phyloP scores from a whole-genome alignment of 2,797 vertebrate species.

The Sebastes hubbsi region DNA sequence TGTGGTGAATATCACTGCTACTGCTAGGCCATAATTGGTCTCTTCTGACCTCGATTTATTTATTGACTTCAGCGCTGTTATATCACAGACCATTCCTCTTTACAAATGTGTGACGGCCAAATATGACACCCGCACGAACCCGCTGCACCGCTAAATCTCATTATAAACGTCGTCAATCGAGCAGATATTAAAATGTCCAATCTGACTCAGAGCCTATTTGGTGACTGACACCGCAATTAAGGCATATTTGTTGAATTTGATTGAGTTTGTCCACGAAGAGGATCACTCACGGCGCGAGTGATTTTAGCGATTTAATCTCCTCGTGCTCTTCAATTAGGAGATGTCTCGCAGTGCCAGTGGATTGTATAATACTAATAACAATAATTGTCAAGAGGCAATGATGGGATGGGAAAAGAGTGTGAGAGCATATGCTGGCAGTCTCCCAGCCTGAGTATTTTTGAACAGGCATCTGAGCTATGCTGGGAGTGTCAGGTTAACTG shows the following conservation, averaged over 20 bases:
- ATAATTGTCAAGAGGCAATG: constrained; percentile 39
- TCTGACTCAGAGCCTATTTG: constrained; percentile 55
- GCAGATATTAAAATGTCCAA: constrained; percentile 63
- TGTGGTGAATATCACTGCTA: not conserved
- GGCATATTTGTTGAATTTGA: constrained; percentile 62
- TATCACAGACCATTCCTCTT: constrained; percentile 9
- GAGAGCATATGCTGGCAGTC: constrained; percentile 27
- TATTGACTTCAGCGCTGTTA: not conserved
- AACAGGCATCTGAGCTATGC: constrained; percentile 39
- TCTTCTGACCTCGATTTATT: not conserved
- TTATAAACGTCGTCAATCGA: constrained; percentile 47
- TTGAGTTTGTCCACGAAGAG: constrained; percentile 53
- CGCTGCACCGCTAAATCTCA: constrained; percentile 33
- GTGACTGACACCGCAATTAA: constrained; percentile 67
- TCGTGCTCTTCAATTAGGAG: constrained; percentile 39
- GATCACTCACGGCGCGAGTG: constrained; percentile 29
- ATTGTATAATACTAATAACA: constrained; percentile 47
- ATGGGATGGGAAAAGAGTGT: constrained; percentile 41
- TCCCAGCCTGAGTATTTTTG: constrained; percentile 46
- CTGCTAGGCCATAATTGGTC: not conserved
- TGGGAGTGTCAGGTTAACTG: constrained; percentile 39
- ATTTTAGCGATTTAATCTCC: constrained; percentile 57
- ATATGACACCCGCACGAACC: not conserved
- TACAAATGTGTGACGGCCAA: constrained; percentile 13
- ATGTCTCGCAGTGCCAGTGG: constrained; percentile 26